phyloP scores from a whole-genome alignment of 2,888 invertebrate species.

The Lampropteryx suffumata region DNA sequence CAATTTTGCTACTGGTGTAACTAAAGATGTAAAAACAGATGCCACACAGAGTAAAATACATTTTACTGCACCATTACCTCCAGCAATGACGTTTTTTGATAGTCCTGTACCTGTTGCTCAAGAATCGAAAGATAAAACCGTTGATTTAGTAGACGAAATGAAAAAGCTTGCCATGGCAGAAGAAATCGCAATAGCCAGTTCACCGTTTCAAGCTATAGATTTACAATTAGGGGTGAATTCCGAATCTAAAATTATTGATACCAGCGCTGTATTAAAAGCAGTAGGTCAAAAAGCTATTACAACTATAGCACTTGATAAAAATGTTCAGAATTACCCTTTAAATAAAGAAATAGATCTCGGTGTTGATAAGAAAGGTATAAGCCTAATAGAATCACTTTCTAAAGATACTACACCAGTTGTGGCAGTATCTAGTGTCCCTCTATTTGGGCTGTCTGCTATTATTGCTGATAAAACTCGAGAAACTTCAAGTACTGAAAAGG shows the following conservation, averaged over 20 bases:
- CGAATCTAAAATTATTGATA: constrained; percentile 9
- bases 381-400: constrained; percentile 38
- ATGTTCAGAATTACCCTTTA: constrained; percentile 1
- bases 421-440: constrained; percentile 46
- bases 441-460: constrained; percentile 50
- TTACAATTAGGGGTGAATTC: not conserved
- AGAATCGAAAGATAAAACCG: constrained; percentile 9
- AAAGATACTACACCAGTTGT: constrained; percentile 40
- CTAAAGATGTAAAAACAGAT: not conserved
- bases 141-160: constrained; percentile 10
- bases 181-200: constrained; percentile 12
- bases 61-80: constrained; percentile 15
- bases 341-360: constrained; percentile 6
- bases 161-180: constrained; percentile 19
- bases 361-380: constrained; percentile 23
- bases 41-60: not conserved
- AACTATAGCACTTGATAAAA: constrained; percentile 5
- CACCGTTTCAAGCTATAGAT: constrained; percentile 13
- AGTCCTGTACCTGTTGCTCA: constrained; percentile 7
- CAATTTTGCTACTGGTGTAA: not conserved
- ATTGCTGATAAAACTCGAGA: constrained; percentile 45
- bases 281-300: constrained; percentile 3
- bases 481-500: constrained; percentile 27
- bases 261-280: constrained; percentile 1
- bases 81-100: constrained; percentile 30